Evolutionary conservation across 2,113 vertebrate genomes (phyloP).

Genomic region (Hoplias malabaricus): DNA sequence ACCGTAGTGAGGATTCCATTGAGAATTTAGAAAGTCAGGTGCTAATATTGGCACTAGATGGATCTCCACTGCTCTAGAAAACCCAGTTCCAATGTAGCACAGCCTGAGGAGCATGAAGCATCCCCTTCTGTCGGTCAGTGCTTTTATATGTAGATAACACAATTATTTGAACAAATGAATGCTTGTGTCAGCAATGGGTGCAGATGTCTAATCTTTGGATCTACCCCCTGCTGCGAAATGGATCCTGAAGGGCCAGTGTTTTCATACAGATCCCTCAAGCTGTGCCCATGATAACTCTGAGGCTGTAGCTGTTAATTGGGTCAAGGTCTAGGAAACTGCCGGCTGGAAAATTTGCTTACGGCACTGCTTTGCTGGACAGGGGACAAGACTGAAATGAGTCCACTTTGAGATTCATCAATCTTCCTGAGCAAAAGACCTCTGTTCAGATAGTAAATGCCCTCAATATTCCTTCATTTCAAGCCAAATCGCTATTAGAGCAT

Average conservation of each 20-base stretch:
- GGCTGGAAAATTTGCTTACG: constrained; percentile 56
- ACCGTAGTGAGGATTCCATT: no score
- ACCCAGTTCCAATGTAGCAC: no score
- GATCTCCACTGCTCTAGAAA: no score
- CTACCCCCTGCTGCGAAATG: background rate
- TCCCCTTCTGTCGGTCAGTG: no score
- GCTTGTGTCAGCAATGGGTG: no score
- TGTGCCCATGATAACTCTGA: background rate
- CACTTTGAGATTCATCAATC: constrained; percentile 51
- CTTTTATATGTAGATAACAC: no score
- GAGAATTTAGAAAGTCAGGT: no score
- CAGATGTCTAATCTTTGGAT: no score
- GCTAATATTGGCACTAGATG: no score
- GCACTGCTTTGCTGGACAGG: constrained; percentile 38
- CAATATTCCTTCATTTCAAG: constrained; percentile 38
- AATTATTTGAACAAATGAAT: no score
- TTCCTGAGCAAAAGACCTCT: constrained; percentile 8
- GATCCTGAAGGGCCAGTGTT: background rate
- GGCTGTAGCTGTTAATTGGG: constrained; percentile 12
- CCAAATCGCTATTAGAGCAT: constrained; percentile 12
- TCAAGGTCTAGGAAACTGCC: constrained; percentile 35
- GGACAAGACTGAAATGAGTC: constrained; percentile 46
- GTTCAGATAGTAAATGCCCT: constrained; percentile 9
- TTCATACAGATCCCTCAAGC: background rate
- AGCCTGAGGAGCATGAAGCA: no score